Evolutionary conservation across 2,888 invertebrate genomes (phyloP), one percentile per base, ranked within the genome.

Genomic region (Habroteleia sp.): DNA sequence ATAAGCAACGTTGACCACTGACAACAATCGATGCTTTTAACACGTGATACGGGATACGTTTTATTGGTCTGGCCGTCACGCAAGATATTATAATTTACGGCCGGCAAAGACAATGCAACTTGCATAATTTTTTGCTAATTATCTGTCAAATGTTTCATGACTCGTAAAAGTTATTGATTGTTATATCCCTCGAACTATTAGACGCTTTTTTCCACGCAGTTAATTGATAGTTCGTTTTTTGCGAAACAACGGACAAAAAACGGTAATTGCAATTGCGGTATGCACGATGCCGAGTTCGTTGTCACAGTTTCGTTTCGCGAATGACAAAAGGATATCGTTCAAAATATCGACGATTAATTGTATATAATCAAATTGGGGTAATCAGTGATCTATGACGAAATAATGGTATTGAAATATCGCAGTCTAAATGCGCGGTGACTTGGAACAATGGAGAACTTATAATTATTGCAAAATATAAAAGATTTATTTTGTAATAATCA

Each of bases 141-240:
- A 56, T 56, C 56, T 25, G 54, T 69, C 60, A 60, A 52, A 63
- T 25, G 56, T 63, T 63, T 62, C 62, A 46, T 54, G 62, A 54
- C 44, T 62, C 62, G 71, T 54, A 46, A 63, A 72, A 62, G 46
- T 63, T 63, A 71, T 71, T 63, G 71, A 62, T 71, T 63, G 62
- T 62, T 72, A 54, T 54, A 33, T 39, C 17, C 52, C 11, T 4
- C 17, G 33, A 37, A 20, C 46, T 50, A 20, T 50, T 58, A 41
- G 23, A 1, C 8, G 3, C 25, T 46, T 41, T 37, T 54, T 52
- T 42, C n/a, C n/a, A n/a, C 1, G 27, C 23, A 7, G 2, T 20
- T 29, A 50, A 50, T 62, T 41, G 50, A 62, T 20, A 14, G 20
- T 48, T 48, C 6, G 48, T 8, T 46, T 14, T 29, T 31, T 11